Evolutionary conservation across 2,888 invertebrate species (phyloP).

Genomic region (Lycia hirtaria): DNA sequence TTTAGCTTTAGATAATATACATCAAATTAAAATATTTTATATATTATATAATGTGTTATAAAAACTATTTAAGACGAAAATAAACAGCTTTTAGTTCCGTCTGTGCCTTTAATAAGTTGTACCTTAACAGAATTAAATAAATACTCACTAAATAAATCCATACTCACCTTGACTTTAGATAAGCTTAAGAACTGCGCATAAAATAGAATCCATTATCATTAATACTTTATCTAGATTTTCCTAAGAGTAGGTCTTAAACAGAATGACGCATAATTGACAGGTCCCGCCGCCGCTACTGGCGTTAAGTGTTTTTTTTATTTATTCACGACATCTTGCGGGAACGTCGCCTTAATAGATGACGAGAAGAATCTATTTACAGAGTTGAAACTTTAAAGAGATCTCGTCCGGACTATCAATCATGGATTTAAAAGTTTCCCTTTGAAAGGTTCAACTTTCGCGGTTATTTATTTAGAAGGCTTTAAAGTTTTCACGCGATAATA

Average conservation of each 20-base stretch:
- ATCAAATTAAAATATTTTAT: too few relatives aligned
- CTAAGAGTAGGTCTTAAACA: not conserved
- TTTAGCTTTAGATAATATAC: too few relatives aligned
- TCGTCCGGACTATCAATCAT: constrained; percentile 21
- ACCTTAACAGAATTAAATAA: too few relatives aligned
- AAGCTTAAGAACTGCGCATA: not conserved
- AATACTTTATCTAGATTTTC: not conserved
- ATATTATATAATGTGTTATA: too few relatives aligned
- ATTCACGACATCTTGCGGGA: constrained; percentile 3
- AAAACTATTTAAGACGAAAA: too few relatives aligned
- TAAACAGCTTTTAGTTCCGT: too few relatives aligned
- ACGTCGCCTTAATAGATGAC: constrained; percentile 11
- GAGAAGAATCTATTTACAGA: constrained; percentile 19
- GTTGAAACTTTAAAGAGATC: constrained; percentile 25
- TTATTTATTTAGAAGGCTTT: constrained; percentile 13
- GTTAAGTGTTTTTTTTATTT: constrained; percentile 9
- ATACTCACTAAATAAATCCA: too few relatives aligned
- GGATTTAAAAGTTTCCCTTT: not conserved
- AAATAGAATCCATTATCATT: not conserved
- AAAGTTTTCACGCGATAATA: constrained; percentile 12
- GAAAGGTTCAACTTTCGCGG: not conserved
- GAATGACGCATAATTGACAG: constrained; percentile 2
- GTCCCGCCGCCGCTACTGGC: not conserved
- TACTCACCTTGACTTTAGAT: not conserved
- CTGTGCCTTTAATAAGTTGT: too few relatives aligned